Conservation (phyloP, 2,797 vertebrate species). For the Xenopus petersii region DNA sequence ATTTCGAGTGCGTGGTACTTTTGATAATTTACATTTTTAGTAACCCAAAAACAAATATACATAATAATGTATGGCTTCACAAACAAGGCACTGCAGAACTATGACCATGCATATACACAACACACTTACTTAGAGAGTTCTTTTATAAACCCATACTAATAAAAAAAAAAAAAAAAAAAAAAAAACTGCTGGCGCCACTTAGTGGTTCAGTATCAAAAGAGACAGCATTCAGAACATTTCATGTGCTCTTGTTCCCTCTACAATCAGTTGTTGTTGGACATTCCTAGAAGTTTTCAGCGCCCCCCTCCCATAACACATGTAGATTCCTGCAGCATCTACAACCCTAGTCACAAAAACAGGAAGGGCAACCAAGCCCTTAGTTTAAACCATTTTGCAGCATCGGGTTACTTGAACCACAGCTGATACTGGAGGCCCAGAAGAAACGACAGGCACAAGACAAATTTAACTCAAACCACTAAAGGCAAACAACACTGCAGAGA, state of each 20-base stretch:
- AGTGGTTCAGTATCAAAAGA: constrained; percentile 26
- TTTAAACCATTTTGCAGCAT: constrained; percentile 1
- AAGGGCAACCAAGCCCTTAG: constrained; percentile 35
- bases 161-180: constrained; percentile 4
- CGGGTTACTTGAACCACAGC: constrained; percentile 12
- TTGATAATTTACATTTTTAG: no score
- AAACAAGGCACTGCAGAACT: no score
- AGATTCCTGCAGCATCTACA: constrained; percentile 22
- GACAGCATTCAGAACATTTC: constrained; percentile 6
- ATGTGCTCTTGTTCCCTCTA: constrained; percentile 39
- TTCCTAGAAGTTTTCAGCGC: constrained; percentile 78
- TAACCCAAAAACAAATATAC: no score
- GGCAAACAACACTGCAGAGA: background rate
- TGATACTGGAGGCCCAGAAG: no score
- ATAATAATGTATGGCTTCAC: no score
- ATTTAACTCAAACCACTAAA: background rate
- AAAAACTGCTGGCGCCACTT: constrained; percentile 41
- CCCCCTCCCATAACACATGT: constrained; percentile 61
- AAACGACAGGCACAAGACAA: background rate
- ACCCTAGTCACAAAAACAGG: constrained; percentile 24
- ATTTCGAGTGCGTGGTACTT: no score
- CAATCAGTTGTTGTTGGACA: constrained; percentile 63
- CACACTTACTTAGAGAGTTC: no score
- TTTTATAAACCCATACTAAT: background rate
- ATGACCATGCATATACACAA: no score